Conservation (phyloP, 2,888 invertebrate genomes). For the Allophyes oxyacanthae region DNA sequence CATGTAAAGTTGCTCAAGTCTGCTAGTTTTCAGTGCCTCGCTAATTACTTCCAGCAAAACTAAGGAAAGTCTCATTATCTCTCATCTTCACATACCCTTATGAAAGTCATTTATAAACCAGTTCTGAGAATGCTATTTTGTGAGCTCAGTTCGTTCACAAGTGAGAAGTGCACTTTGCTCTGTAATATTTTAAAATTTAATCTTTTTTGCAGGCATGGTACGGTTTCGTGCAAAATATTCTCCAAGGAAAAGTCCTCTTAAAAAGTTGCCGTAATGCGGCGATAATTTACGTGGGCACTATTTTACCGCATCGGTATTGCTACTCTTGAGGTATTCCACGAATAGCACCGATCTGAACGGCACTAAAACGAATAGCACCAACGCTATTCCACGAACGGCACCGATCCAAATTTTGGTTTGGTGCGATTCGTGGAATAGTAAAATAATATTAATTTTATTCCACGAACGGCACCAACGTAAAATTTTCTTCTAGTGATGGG, state of each 20-base stretch:
- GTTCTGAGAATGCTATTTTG: slow-evolving; percentile 32
- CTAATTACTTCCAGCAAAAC: slow-evolving; percentile 12
- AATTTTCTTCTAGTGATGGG: too few species aligned
- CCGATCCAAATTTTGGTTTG: too few species aligned
- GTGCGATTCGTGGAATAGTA: too few species aligned
- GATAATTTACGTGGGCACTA: slow-evolving; percentile 47
- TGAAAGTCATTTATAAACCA: slow-evolving; percentile 33
- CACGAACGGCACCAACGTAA: too few species aligned
- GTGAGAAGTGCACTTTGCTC: slow-evolving; percentile 47
- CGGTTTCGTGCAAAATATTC: slow-evolving; percentile 15
- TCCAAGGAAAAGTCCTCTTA: slow-evolving; percentile 26
- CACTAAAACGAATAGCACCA: too few species aligned
- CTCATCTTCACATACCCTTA: slow-evolving; percentile 23
- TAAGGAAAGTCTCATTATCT: slow-evolving; percentile 32
- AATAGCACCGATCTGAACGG: too few species aligned
- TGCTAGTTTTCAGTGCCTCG: slow-evolving; percentile 5
- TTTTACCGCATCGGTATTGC: slow-evolving; percentile 42
- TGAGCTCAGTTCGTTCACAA: slow-evolving; percentile 18
- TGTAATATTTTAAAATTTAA: slow-evolving; percentile 51
- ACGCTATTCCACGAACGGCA: too few species aligned
- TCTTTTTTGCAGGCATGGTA: slow-evolving; percentile 31
- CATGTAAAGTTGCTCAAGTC: slow-evolving; percentile 19
- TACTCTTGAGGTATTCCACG: too few species aligned
- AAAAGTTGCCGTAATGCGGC: slow-evolving; percentile 24
- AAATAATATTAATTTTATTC: too few species aligned